Conservation (phyloP, 1,140 invertebrate genomes). For the Camponotus pennsylvanicus region DNA sequence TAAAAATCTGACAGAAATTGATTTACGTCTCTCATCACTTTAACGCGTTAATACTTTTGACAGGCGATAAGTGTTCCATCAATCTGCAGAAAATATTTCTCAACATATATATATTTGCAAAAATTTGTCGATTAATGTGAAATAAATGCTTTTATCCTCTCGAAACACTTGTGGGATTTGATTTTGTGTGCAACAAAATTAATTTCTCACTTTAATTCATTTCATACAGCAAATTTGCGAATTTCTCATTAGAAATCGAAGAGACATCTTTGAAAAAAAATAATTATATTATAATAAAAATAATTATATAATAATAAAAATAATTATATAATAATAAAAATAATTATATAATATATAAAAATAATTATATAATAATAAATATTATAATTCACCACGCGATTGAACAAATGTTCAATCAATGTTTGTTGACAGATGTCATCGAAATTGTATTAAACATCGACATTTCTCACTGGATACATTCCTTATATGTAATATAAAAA, state of each 20-base stretch:
- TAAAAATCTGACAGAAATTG: background rate
- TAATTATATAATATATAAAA: no score
- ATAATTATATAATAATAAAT: no score
- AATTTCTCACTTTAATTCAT: background rate
- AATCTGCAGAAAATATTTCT: no score
- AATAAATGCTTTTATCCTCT: background rate
- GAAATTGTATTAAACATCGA: background rate
- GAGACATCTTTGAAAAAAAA: background rate
- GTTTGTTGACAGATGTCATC: background rate
- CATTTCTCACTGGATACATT: background rate
- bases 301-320: no score
- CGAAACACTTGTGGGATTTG: background rate
- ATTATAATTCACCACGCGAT: background rate
- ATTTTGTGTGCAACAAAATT: background rate
- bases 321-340: no score
- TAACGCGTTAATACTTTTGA: background rate
- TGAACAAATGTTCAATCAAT: background rate
- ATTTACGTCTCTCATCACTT: background rate
- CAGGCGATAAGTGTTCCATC: no score
- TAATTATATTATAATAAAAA: no score
- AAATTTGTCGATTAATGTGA: no score
- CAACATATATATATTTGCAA: no score
- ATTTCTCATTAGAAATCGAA: background rate
- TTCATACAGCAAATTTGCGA: background rate
- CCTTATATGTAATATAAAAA: background rate